Evolutionary conservation across 2,797 vertebrate species (phyloP), one percentile per base, ranked within the genome.

Genomic region (Myiotriccus ornatus): DNA sequence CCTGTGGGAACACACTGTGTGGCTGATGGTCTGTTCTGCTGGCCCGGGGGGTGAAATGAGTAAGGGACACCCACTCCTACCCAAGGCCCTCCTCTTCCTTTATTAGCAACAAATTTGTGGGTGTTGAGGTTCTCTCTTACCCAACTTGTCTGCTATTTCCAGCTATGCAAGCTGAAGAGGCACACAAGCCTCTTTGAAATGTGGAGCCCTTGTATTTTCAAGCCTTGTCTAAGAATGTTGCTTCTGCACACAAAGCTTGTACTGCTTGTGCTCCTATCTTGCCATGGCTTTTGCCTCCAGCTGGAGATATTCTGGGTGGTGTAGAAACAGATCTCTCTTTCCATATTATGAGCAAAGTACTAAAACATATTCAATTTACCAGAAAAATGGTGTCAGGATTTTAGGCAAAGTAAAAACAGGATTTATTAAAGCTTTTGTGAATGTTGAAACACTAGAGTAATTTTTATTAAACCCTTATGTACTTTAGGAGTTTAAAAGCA

Each of bases 131-230:
- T 65, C 7, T 55, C 20, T 63, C 28, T 57, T 76, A 25, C 2
- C 14, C 24, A 57, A 1, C 8, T 23, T 44, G 15, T 49, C 39
- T 69, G 25, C 44, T 52, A 7, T 34, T 70, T 71, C 34, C 50
- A 76, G 22, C 23, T 52, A 2, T 34, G n/a, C 49, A 59, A 39
- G 28, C 8, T 49, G 49, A 56, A 52, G 41, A 76, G n/a, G 23
- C 32, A 37, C 21, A 15, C 0, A 0, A 83, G 9, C 19, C 6
- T n/a, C 23, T 50, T n/a, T 19, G 39, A 65, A 65, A 43, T 39
- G n/a, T 46, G 41, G 56, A 82, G 21, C 18, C 28, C 14, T 79
- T 0, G 0, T 53, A 12, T 67, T 75, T 53, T 53, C 24, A 71
- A 32, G 8, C 32, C 28, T 43, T n/a, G 7, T 18, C 18, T 60